Percentiles rank a stretch among this genome's conserved stretches.
Evolutionary conservation across 2,113 vertebrate species (phyloP).

Genomic region (Corvus moneduloides): DNA sequence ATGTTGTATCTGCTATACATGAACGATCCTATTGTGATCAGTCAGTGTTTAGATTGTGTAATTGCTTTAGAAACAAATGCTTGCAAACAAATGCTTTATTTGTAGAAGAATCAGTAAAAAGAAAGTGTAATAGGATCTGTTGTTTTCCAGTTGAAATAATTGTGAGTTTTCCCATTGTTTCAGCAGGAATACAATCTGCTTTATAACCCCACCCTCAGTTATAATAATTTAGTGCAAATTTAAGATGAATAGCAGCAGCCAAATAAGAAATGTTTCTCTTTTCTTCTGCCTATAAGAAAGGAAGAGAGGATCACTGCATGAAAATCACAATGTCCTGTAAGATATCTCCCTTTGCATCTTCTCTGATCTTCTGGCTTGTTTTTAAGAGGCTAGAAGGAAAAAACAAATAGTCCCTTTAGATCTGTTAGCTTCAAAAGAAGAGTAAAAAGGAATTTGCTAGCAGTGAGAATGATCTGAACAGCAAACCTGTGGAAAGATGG

Average conservation of each 20-base stretch:
- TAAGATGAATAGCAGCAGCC: neutral
- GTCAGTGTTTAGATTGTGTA: neutral
- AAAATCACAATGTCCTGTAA: neutral
- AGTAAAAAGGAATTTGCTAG: neutral
- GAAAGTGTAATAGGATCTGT: neutral
- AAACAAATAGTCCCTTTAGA: neutral
- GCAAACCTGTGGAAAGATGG: neutral
- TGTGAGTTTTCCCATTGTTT: neutral
- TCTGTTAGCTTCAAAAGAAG: slow-evolving; percentile 11
- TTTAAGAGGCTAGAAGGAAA: neutral
- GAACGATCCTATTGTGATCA: neutral
- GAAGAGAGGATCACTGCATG: neutral
- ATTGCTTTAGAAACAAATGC: slow-evolving; percentile 12
- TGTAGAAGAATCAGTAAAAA: neutral
- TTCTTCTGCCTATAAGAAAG: neutral
- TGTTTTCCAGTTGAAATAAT: neutral
- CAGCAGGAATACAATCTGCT: neutral
- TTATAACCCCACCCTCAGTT: neutral
- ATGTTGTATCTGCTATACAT: neutral
- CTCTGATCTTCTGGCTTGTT: slow-evolving; percentile 12
- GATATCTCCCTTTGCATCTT: neutral
- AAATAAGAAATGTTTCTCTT: neutral
- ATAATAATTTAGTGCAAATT: neutral
- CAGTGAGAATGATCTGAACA: neutral
- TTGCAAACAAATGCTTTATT: slow-evolving; percentile 3